These are phyloP conservation scores for Labroides dimidiatus DNA, from an alignment of 2,797 vertebrate species.

Conservation along the genomic window DNA sequence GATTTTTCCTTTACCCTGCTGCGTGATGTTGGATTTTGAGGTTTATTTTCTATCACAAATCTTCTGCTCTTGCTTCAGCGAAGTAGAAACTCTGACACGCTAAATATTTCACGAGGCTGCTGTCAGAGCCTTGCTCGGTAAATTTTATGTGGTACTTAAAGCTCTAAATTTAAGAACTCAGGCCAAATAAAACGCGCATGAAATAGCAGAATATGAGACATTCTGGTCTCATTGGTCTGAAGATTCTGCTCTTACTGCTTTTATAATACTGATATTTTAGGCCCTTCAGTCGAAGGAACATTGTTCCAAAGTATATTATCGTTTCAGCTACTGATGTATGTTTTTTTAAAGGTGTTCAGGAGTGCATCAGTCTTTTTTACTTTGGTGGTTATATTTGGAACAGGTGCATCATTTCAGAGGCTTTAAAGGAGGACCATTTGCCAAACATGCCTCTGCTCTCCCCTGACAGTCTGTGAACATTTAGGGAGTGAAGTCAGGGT, in stretches of 20 bases:
- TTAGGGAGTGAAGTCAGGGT: constrained; percentile 45
- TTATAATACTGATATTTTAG: not conserved
- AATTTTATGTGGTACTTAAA: constrained; percentile 14
- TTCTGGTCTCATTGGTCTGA: too few relatives aligned
- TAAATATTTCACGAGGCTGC: constrained; percentile 17
- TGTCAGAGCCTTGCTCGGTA: constrained; percentile 5
- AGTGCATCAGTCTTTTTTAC: constrained; percentile 14
- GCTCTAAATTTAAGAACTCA: constrained; percentile 17
- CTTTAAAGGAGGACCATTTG: constrained; percentile 40
- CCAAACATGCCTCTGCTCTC: constrained; percentile 21
- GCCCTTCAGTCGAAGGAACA: constrained; percentile 4
- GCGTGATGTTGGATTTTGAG: not conserved
- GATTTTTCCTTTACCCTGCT: not conserved
- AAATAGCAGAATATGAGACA: too few relatives aligned
- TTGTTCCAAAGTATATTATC: constrained; percentile 4
- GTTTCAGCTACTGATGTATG: constrained; percentile 3
- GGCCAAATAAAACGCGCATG: too few relatives aligned
- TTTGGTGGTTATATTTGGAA: constrained; percentile 18
- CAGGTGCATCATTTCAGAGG: constrained; percentile 41
- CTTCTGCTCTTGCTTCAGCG: too few relatives aligned
- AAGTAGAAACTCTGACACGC: not conserved
- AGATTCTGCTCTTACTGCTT: too few relatives aligned
- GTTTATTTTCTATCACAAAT: not conserved
- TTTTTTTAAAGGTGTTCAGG: constrained; percentile 28
- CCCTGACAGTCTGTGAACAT: constrained; percentile 35